A percentile compares a stretch with the other conserved stretches of the same genome.
Evolutionary conservation across 2,797 vertebrate species (phyloP).

Genomic region (Avahi laniger): DNA sequence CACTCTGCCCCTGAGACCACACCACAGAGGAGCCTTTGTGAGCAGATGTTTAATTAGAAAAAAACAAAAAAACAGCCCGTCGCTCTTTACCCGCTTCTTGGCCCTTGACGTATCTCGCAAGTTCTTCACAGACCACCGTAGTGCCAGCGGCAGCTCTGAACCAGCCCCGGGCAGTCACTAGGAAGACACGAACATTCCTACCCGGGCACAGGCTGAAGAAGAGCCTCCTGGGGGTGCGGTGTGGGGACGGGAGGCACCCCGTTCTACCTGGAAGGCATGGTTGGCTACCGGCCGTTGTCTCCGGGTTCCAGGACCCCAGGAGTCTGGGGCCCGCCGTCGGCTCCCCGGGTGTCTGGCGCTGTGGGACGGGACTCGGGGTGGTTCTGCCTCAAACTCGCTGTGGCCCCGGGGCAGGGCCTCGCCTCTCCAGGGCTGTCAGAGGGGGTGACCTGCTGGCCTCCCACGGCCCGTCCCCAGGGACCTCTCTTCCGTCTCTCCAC

Average conservation of each 20-base stretch:
- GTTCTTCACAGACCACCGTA: background rate
- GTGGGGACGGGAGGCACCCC: background rate
- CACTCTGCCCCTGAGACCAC: background rate
- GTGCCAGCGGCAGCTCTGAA: background rate
- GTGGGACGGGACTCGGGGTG: rapidly evolving
- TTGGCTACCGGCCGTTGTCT: background rate
- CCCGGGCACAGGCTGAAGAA: background rate
- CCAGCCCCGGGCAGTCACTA: background rate
- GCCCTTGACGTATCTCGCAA: background rate
- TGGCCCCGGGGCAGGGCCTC: background rate
- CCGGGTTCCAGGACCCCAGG: background rate
- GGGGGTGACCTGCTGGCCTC: rapidly evolving
- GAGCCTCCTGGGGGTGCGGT: background rate
- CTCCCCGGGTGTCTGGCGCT: too few species aligned
- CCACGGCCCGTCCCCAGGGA: background rate
- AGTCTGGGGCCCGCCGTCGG: background rate
- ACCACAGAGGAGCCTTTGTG: background rate
- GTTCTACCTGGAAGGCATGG: background rate
- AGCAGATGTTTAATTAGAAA: background rate
- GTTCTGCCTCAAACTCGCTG: background rate
- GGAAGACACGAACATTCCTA: background rate
- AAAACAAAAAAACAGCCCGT: background rate
- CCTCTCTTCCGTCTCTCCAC: constrained; percentile 43
- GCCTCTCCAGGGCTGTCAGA: background rate
- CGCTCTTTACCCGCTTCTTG: background rate